Base-by-base conservation (phyloP, 1,140 invertebrate genomes). In the Drosophila trapezifrons region DNA sequence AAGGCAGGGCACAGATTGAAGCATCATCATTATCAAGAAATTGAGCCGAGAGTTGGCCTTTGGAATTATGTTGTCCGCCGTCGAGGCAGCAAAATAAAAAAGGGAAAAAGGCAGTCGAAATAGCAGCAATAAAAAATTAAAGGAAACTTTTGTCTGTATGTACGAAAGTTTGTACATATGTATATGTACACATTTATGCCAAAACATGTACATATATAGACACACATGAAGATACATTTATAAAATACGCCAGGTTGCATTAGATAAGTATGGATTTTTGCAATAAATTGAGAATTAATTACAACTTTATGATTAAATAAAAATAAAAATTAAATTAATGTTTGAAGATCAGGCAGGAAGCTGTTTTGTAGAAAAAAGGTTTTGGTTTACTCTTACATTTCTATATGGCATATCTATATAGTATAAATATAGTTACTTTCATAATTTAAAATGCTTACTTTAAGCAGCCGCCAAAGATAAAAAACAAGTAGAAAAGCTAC, bases 1-100 rank as follows among this genome's bases (percentile, higher is more conserved):
- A 29, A 54, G 51, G 32, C 51, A 57, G 51, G 51, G 51, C 32
- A 54, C 42, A 52, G 62, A 76, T 78, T 73, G 59, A 76, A 75
- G 71, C 70, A 75, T 75, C 71, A 75, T 55, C 72, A 75, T 75
- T 71, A 75, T 65, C 71, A 75, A 75, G 70, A 75, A 73, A 76
- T 65, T 76, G 70, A 75, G 58, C 37, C 29, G 59, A 56, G 59
- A 65, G 73, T 37, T 58, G 51, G 52, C 66, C 51, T 71, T 71
- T 74, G 43, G 29, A 74, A 79, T 58, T 64, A 73, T 62, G 46
- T 80, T 56, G 55, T 65, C 49, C 35, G 29, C 49, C 35, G 37
- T 51, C 57, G 47, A 70, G 57, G 45, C 40, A 52, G 32, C 45
- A 63, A 49, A 45, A 15, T 10, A 12, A 57, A 56, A 78, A 66